Conservation (phyloP, 2,888 invertebrate species). For the Dolomedes plantarius region DNA sequence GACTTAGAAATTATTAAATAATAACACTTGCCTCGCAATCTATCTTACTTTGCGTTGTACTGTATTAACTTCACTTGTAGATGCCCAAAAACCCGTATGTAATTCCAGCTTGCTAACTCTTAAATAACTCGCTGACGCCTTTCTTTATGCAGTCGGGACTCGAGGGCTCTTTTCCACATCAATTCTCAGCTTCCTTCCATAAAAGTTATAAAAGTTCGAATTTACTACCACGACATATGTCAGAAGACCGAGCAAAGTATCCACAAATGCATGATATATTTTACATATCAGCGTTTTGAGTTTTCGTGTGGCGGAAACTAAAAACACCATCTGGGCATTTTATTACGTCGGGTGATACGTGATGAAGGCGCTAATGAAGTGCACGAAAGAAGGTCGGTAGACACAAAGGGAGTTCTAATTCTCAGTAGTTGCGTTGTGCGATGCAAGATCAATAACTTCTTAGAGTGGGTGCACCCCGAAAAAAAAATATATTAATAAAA, state of each 20-base stretch:
- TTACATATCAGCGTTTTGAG: not conserved
- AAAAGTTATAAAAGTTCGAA: not conserved
- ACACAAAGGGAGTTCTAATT: not conserved
- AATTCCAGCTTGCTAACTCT: no score
- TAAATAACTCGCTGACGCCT: no score
- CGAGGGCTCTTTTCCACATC: no score
- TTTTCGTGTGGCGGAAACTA: constrained; percentile 3
- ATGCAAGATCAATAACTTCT: not conserved
- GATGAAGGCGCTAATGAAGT: not conserved
- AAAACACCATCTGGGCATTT: constrained; percentile 6
- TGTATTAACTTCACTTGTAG: no score
- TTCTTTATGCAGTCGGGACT: no score
- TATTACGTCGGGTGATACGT: not conserved
- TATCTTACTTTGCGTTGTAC: no score
- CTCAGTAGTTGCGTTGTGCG: no score
- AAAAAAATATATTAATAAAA: no score
- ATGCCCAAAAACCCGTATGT: no score
- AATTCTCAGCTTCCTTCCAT: no score
- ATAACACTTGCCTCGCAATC: no score
- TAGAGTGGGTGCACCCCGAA: not conserved
- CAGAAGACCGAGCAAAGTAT: not conserved
- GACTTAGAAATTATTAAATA: no score
- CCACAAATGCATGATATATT: constrained; percentile 12
- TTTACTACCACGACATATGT: not conserved
- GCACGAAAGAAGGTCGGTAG: not conserved